These are phyloP conservation scores for Budorcas taxicolor DNA, from an alignment of 2,113 vertebrate species.

Conservation along the genomic window DNA sequence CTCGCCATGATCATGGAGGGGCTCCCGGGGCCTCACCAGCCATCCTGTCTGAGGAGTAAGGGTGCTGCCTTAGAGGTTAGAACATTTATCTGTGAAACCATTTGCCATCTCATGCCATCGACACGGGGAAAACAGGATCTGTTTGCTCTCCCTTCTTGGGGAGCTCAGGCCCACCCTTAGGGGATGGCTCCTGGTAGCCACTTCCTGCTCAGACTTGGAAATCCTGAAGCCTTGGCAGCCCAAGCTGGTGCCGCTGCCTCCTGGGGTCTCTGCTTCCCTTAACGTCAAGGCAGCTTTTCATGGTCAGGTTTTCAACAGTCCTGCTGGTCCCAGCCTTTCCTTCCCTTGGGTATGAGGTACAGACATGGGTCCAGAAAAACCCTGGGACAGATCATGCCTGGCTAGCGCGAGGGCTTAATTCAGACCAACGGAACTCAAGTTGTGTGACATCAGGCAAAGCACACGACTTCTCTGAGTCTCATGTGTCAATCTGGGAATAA, in stretches of 20 bases:
- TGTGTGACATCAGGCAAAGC: not conserved
- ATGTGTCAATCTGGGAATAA: not conserved
- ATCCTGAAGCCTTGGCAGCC: not conserved
- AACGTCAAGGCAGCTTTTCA: not conserved
- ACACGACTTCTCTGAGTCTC: not conserved
- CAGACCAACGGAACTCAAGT: not conserved
- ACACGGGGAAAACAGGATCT: not conserved
- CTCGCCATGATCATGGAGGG: not conserved
- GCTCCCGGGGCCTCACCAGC: not conserved
- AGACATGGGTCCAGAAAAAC: not conserved
- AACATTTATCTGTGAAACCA: not conserved
- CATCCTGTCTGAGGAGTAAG: not conserved
- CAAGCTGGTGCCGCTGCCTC: not conserved
- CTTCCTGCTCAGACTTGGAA: not conserved
- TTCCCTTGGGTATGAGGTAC: not conserved
- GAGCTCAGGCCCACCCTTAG: not conserved
- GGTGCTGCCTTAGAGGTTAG: not conserved
- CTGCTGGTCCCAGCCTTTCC: not conserved
- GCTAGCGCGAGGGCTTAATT: not conserved
- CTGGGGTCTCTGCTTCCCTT: not conserved
- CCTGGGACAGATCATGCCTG: not conserved
- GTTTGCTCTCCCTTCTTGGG: not conserved
- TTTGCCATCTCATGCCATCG: not conserved
- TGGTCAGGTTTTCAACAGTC: not conserved
- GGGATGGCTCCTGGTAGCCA: not conserved